Evolutionary conservation across 1,140 invertebrate species (phyloP), one percentile per base, ranked within the genome.

Genomic region (Adelges cooleyi): DNA sequence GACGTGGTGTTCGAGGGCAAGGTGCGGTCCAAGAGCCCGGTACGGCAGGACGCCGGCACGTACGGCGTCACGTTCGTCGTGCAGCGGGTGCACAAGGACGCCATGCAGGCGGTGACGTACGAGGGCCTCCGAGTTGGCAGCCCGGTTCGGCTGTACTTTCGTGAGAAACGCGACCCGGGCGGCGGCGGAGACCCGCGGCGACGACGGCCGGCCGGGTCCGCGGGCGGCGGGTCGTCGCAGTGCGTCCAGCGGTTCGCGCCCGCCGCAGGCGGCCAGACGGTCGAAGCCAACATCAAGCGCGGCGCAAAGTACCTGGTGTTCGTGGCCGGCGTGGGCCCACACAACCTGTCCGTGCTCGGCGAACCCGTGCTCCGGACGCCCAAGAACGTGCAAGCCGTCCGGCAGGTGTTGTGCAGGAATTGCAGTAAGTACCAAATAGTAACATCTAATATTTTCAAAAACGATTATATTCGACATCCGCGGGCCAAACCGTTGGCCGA

Each of bases 31-130:
- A 79, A 80, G 77, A 80, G 80, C 52, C 76, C 79, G 25, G 73
- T 77, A 65, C 75, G 79, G 20, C 78, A 78, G 29, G 73, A 77
- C 29, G 77, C 74, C 48, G 77, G 77, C 17, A 80, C 79, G 70
- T 83, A 83, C 74, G 80, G 80, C 48, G 82, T 82, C 66, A 83
- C 82, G 15, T 84, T 84, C 73, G 81, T 83, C 70, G 82, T 85
- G 51, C 78, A 79, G 68, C 75, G 79, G 33, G 79, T 83, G 53
- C 81, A 80, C 71, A 84, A 84, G 71, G 81, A 80, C 69, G 42
- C 65, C 78, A 81, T 68, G 70, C 62, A 65, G 10, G 50, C 59
- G 33, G 51, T 65, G 27, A 65, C 50, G 33, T 75, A 46, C 76
- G 77, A 17, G 66, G 74, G 80, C 62, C 73, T 80, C 23, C 73